phyloP scores from a whole-genome alignment of 2,113 vertebrate species.

The Prunella fulvescens region DNA sequence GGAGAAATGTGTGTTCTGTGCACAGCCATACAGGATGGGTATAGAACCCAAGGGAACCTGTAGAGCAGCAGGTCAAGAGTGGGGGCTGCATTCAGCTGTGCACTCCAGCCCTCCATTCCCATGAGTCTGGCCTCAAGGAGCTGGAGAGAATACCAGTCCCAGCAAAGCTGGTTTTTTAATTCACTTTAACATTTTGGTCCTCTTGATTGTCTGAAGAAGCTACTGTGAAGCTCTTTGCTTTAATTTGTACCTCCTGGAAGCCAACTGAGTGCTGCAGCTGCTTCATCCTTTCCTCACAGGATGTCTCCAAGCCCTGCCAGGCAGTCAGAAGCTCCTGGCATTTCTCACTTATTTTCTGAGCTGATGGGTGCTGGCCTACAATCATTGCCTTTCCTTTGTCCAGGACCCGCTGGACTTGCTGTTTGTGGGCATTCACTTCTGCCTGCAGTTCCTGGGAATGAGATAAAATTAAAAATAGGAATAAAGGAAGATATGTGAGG shows the following conservation, averaged over 20 bases:
- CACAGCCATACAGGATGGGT: not conserved
- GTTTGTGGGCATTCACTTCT: slow-evolving; percentile 78
- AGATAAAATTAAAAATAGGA: not conserved
- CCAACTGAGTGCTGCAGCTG: slow-evolving; percentile 75
- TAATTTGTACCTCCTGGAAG: slow-evolving; percentile 79
- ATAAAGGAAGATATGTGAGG: not conserved
- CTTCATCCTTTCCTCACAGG: slow-evolving; percentile 70
- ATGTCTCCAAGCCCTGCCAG: slow-evolving; percentile 81
- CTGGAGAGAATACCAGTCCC: not conserved
- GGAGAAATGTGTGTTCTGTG: not conserved
- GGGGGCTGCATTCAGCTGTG: not conserved
- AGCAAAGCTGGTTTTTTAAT: not conserved
- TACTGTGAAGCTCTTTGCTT: not conserved
- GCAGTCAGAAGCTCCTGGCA: slow-evolving; percentile 70
- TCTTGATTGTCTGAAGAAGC: not conserved
- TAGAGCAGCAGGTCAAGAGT: not conserved
- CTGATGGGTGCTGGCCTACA: slow-evolving; percentile 62
- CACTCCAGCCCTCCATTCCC: not conserved
- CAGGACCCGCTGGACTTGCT: slow-evolving; percentile 75
- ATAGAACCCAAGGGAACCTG: not conserved
- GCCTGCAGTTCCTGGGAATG: slow-evolving; percentile 76
- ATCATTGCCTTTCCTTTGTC: slow-evolving; percentile 73
- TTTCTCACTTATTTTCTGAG: slow-evolving; percentile 70
- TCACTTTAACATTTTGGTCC: not conserved
- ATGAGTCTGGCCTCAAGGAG: not conserved